A percentile compares a stretch with the other conserved stretches of the same genome.
Evolutionary conservation across 2,113 vertebrate genomes (phyloP).

Genomic region (Apteryx mantelli): DNA sequence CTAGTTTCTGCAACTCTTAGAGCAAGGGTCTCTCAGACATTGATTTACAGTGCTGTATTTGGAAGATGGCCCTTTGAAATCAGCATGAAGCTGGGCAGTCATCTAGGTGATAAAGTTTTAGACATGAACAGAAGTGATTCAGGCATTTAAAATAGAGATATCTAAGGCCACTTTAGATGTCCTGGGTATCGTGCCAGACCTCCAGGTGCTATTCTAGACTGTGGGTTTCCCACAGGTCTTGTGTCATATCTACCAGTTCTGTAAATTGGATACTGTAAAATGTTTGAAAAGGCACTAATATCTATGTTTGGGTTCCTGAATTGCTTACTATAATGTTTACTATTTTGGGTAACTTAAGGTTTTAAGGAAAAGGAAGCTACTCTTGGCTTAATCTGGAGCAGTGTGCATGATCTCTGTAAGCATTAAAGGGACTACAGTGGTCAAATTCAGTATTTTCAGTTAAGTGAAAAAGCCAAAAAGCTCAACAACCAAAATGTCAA

Average conservation of each 20-base stretch:
- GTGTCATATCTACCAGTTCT: not conserved
- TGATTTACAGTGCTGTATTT: fast-evolving
- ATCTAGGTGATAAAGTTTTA: not conserved
- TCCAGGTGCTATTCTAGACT: not conserved
- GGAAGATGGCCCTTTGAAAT: not conserved
- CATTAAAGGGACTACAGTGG: not conserved
- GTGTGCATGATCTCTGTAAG: not conserved
- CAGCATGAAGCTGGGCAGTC: not conserved
- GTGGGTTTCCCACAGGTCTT: not conserved
- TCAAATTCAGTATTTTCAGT: not conserved
- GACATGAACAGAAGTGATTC: not conserved
- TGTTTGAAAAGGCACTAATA: not conserved
- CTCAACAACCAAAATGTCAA: not conserved
- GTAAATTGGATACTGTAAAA: not conserved
- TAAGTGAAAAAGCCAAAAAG: not conserved
- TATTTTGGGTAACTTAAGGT: not conserved
- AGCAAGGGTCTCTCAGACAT: not conserved
- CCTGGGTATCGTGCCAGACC: not conserved
- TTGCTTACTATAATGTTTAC: not conserved
- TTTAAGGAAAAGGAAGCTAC: not conserved
- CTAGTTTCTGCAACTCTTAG: not conserved
- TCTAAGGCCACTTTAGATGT: not conserved
- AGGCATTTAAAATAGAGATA: not conserved
- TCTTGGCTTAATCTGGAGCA: not conserved
- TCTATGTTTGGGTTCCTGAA: not conserved